phyloP scores from a whole-genome alignment of 2,888 invertebrate genomes.

The Lasioglossum leucozonium region DNA sequence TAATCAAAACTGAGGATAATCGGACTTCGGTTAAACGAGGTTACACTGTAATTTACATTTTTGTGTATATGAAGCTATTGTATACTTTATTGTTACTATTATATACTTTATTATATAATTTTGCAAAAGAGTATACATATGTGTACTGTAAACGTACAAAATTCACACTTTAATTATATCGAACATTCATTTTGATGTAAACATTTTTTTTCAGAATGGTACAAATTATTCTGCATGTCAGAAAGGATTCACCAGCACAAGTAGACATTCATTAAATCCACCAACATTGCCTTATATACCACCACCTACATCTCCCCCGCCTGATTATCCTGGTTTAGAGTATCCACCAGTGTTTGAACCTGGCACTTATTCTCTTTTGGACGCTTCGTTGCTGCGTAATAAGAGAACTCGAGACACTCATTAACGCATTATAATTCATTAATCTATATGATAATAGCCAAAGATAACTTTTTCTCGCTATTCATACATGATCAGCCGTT shows the following conservation, averaged over 20 bases:
- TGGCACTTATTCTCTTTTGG: slow-evolving; percentile 91
- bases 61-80: neutral
- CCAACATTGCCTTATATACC: slow-evolving; percentile 81
- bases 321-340: slow-evolving; percentile 92
- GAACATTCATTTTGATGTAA: slow-evolving; percentile 7
- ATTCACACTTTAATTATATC: neutral
- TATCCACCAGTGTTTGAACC: slow-evolving; percentile 95
- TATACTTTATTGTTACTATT: too few relatives aligned
- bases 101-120: neutral
- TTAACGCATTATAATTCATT: slow-evolving; percentile 37
- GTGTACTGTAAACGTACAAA: neutral
- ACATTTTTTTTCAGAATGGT: slow-evolving; percentile 75
- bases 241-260: slow-evolving; percentile 69
- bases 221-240: slow-evolving; percentile 77
- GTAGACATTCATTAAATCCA: slow-evolving; percentile 75
- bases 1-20: too few relatives aligned
- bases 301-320: slow-evolving; percentile 84
- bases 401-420: slow-evolving; percentile 69
- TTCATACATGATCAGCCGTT: slow-evolving; percentile 31
- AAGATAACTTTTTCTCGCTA: slow-evolving; percentile 60
- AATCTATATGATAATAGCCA: slow-evolving; percentile 58
- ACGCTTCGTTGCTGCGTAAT: slow-evolving; percentile 83
- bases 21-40: too few relatives aligned
- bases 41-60: neutral
- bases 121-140: neutral